A percentile compares a stretch with the other conserved stretches of the same genome.
Evolutionary conservation across 1,140 invertebrate species (phyloP).

Genomic region (Acyrthosiphon pisum): DNA sequence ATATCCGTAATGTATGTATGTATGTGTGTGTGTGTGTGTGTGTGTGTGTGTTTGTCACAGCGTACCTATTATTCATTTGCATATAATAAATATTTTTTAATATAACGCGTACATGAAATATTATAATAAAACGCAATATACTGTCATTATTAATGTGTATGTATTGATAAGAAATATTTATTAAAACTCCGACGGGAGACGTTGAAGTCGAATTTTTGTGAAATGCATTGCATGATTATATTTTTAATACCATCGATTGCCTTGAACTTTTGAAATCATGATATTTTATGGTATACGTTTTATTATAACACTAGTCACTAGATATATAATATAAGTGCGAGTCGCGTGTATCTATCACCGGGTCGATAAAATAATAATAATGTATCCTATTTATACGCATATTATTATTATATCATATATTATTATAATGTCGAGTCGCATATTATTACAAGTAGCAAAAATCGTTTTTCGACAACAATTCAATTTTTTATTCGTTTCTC

Average conservation of each 20-base stretch:
- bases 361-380: background rate
- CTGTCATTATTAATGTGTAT: background rate
- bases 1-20: background rate
- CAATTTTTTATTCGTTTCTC: background rate
- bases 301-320: background rate
- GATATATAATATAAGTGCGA: no score
- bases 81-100: background rate
- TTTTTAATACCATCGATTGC: background rate
- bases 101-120: background rate
- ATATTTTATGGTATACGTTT: background rate
- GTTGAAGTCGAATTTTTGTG: background rate
- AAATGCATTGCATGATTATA: background rate
- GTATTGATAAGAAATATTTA: background rate
- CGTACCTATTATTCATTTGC: background rate
- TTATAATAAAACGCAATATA: background rate
- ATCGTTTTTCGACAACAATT: background rate
- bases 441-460: background rate
- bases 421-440: background rate
- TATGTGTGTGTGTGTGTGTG: background rate
- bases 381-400: background rate
- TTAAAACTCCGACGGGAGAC: background rate
- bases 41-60: background rate
- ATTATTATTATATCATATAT: background rate
- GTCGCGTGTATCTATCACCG: background rate
- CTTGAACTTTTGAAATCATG: background rate